Evolutionary conservation across 2,113 vertebrate genomes (phyloP).

Genomic region (Drymodes brunneopygia): DNA sequence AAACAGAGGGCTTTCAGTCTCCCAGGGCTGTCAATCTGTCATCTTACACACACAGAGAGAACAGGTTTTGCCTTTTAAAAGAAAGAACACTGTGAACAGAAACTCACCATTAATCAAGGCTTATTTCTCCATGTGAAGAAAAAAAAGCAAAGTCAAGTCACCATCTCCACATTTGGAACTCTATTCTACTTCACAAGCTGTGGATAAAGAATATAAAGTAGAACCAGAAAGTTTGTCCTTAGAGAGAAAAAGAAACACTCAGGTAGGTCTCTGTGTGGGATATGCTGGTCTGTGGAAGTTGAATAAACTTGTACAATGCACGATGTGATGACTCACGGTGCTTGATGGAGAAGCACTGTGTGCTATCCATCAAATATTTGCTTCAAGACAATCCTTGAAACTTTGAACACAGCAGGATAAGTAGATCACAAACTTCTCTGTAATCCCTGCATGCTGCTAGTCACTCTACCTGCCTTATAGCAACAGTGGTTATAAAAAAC

Average conservation of each 20-base stretch:
- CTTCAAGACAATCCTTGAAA: conserved; percentile 53
- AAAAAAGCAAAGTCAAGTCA: background rate
- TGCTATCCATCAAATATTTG: conserved; percentile 52
- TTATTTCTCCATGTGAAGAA: background rate
- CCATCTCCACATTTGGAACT: conserved; percentile 34
- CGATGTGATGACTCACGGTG: conserved; percentile 63
- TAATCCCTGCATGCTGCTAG: background rate
- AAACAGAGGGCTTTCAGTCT: conserved; percentile 49
- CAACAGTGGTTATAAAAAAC: background rate
- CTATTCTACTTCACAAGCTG: conserved; percentile 36
- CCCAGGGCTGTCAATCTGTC: conserved; percentile 55
- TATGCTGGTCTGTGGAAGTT: conserved; percentile 41
- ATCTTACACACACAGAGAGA: background rate
- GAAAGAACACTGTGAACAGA: conserved; percentile 49
- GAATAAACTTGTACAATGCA: conserved; percentile 60
- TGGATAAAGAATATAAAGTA: conserved; percentile 39
- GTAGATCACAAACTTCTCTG: conserved; percentile 39
- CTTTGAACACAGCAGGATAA: conserved; percentile 66
- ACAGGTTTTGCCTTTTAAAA: conserved; percentile 62
- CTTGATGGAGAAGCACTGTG: conserved; percentile 30
- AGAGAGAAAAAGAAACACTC: conserved; percentile 49
- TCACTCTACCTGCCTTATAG: conserved; percentile 28
- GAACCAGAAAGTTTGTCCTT: conserved; percentile 40
- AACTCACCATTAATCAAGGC: conserved; percentile 52
- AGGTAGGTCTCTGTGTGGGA: conserved; percentile 52